Conservation (phyloP, 2,888 invertebrate species). For the Spisula subtruncata region DNA sequence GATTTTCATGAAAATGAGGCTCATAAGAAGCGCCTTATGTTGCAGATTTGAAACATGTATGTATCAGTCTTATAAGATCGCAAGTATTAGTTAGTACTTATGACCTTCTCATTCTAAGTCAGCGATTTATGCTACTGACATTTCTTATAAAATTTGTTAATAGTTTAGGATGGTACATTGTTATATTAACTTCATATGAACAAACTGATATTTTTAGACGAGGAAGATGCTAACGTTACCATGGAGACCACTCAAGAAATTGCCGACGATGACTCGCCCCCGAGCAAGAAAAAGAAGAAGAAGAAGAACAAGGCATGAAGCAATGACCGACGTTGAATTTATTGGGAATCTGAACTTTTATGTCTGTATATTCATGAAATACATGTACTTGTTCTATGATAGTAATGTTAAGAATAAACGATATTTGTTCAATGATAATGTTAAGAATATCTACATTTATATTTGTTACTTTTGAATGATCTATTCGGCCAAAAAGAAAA, state of each 20-base stretch:
- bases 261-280: constrained; percentile 72
- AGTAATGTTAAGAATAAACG: neutral
- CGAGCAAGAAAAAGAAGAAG: constrained; percentile 80
- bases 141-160: neutral
- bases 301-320: constrained; percentile 37
- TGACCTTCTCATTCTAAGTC: too few species aligned
- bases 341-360: neutral
- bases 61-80: too few species aligned
- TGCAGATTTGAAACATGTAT: too few species aligned
- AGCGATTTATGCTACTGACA: neutral
- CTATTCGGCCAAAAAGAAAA: too few species aligned
- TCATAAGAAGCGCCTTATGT: too few species aligned
- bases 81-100: too few species aligned
- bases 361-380: neutral
- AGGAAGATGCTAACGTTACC: constrained; percentile 55
- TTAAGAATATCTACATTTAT: neutral
- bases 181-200: neutral
- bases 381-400: neutral
- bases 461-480: neutral
- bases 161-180: neutral
- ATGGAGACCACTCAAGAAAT: constrained; percentile 69
- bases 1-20: too few species aligned
- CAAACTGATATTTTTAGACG: neutral
- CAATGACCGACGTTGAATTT: neutral
- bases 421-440: neutral